A percentile compares a stretch with the other conserved stretches of the same genome.
phyloP scores from a whole-genome alignment of 2,888 invertebrate genomes.

The Melanophora roralis region DNA sequence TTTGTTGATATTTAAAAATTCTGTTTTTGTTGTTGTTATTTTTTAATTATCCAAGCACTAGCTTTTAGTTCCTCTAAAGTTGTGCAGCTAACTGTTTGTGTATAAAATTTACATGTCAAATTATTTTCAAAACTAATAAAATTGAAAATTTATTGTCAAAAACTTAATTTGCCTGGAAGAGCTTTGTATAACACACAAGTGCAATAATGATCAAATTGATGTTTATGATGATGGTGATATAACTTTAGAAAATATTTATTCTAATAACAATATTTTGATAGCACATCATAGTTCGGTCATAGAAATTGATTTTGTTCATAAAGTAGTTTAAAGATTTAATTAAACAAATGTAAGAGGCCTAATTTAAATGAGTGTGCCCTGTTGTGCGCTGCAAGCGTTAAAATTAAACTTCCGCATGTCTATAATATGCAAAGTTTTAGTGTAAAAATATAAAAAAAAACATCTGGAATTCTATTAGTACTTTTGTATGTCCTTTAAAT shows the following conservation, averaged over 20 bases:
- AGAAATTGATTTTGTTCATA: slow-evolving; percentile 33
- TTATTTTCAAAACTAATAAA: slow-evolving; percentile 42
- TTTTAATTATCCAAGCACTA: neutral
- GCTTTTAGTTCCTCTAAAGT: too few species aligned
- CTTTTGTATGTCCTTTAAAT: too few species aligned
- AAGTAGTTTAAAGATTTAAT: slow-evolving; percentile 37
- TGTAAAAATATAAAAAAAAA: too few species aligned
- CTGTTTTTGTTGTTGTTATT: neutral
- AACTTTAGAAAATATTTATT: slow-evolving; percentile 4
- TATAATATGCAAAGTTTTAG: too few species aligned
- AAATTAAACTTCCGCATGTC: too few species aligned
- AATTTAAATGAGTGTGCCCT: too few species aligned
- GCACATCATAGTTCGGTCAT: slow-evolving; percentile 26
- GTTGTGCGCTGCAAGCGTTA: too few species aligned
- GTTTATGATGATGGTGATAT: neutral
- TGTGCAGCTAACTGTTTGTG: neutral
- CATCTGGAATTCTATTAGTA: too few species aligned
- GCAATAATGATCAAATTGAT: neutral
- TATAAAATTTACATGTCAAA: slow-evolving; percentile 41
- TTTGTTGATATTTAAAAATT: too few species aligned
- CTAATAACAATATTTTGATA: slow-evolving; percentile 32
- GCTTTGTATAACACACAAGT: neutral
- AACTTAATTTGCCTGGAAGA: neutral
- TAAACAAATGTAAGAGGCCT: neutral
- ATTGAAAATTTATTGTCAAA: slow-evolving; percentile 43